Conservation (phyloP, 2,888 invertebrate species). For the Drosophila mulleri region DNA sequence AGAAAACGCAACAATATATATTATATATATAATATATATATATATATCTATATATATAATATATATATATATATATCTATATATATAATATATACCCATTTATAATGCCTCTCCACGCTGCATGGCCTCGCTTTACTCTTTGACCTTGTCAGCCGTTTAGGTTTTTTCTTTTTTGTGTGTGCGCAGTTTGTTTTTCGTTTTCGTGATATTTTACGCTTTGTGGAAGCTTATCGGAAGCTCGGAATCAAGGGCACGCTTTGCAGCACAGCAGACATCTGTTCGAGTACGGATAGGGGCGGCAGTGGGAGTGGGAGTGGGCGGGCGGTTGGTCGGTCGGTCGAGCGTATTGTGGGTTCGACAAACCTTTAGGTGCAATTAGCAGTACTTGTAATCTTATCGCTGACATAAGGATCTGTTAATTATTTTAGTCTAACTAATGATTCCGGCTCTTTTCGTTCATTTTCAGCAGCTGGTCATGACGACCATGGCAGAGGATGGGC, state of each 20-base stretch:
- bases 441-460: conserved; percentile 1
- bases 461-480: conserved; percentile 37
- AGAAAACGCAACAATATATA: background rate
- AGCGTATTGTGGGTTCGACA: conserved; percentile 36
- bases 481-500: conserved; percentile 23
- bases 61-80: background rate
- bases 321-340: background rate
- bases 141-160: conserved; percentile 60
- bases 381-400: conserved; percentile 23
- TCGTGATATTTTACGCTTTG: conserved; percentile 64
- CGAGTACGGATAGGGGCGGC: background rate
- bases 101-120: conserved; percentile 13
- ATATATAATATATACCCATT: background rate
- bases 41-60: background rate
- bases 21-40: background rate
- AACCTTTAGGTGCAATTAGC: conserved; percentile 31
- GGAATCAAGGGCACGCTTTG: conserved; percentile 62
- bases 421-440: conserved; percentile 23
- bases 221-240: conserved; percentile 64
- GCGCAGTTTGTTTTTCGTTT: conserved; percentile 19
- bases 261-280: conserved; percentile 38
- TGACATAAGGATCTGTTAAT: conserved; percentile 8
- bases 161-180: conserved; percentile 1
- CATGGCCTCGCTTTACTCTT: conserved; percentile 52
- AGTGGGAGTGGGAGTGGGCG: background rate